Evolutionary conservation across 2,113 vertebrate genomes (phyloP), one percentile per base, ranked within the genome.

Genomic region (crab-eating macaque (Macaca fascicularis)): DNA sequence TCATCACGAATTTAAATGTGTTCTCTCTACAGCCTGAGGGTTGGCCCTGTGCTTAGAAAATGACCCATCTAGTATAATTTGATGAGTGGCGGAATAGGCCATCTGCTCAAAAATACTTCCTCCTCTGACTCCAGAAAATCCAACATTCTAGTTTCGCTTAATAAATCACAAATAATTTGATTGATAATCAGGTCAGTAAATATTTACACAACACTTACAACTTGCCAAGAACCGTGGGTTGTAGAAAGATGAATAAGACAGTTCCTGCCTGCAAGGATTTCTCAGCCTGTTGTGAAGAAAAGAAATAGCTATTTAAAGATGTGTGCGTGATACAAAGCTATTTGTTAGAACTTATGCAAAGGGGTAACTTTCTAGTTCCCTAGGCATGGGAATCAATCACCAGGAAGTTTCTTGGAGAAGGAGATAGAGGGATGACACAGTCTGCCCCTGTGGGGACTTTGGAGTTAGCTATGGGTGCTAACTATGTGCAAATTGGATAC

Each of bases 121-220:
- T 90, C 61, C n/a, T 43, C 90, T 22, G 30, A 92, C 32, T 52
- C 79, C 43, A 89, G 83, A 85, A 92, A 93, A 96, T 75, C 43
- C 25, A 35, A 48, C n/a, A 10, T 69, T 17, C 67, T 12, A 92
- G 57, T 79, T 90, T 94, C 64, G 90, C 84, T 80, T 90, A 94
- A 96, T 92, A 95, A 96, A 92, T 96, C 95, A 76, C 84, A 83
- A 94, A 95, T 92, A 96, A 98, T 93, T 75, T 92, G 94, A 97
- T 90, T 57, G 86, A 83, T 93, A 70, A 88, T 94, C 72, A 90
- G 75, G 48, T 96, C 79, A 76, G 64, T 90, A 96, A 96, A 93
- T 96, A 94, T 94, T 97, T 96, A 80, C 20, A 38, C 95, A 96
- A 89, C 96, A 90, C n/a, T 45, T 52, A 59, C 23, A 40, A 35